Percentiles rank a stretch among this genome's conserved stretches.
phyloP scores from a whole-genome alignment of 2,888 invertebrate species.

The Caenorhabditis macrosperma region DNA sequence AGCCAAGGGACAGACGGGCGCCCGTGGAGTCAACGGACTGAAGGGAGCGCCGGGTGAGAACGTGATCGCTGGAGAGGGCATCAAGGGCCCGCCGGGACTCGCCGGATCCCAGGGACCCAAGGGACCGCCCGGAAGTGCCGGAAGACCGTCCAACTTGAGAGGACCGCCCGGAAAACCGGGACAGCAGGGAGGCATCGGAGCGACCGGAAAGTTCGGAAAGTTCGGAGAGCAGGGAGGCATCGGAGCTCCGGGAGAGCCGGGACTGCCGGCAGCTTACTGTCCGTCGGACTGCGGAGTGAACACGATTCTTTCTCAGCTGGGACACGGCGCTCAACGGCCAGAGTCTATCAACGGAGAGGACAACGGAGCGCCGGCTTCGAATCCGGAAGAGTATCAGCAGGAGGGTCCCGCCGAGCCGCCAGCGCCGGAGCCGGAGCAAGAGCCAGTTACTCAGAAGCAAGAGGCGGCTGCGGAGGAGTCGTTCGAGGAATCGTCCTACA shows the following conservation, averaged over 20 bases:
- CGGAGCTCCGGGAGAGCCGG: constrained; percentile 72
- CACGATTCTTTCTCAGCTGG: constrained; percentile 63
- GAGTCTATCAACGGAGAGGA: constrained; percentile 60
- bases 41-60: constrained; percentile 68
- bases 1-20: constrained; percentile 61
- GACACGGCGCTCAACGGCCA: constrained; percentile 34
- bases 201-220: constrained; percentile 68
- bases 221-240: constrained; percentile 68
- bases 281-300: constrained; percentile 73
- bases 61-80: constrained; percentile 71
- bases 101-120: constrained; percentile 69
- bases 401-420: constrained; percentile 32
- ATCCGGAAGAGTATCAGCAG: constrained; percentile 46
- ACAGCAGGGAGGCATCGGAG: constrained; percentile 66
- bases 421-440: constrained; percentile 9
- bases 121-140: constrained; percentile 69
- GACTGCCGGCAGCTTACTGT: constrained; percentile 69
- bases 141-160: constrained; percentile 72
- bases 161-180: constrained; percentile 65
- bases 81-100: constrained; percentile 72
- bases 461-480: constrained; percentile 56
- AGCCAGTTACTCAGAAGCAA: constrained; percentile 4
- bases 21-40: constrained; percentile 60
- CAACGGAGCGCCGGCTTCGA: constrained; percentile 45
- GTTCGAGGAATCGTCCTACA: constrained; percentile 65